These are phyloP conservation scores for Genyomyrus donnyi DNA, from an alignment of 2,113 vertebrate genomes.

Conservation along the genomic window DNA sequence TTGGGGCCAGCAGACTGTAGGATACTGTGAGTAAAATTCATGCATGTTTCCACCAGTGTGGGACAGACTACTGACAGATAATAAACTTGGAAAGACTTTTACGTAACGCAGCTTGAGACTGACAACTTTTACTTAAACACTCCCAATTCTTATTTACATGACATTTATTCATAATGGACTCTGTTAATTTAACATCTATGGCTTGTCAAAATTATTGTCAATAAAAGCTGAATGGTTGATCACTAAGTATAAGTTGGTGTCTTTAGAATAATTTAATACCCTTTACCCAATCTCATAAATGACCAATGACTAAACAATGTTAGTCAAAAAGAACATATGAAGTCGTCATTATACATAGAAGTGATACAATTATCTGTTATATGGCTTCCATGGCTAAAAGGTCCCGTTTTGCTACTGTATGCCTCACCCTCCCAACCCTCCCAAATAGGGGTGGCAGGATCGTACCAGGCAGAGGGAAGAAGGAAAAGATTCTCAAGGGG, in stretches of 20 bases:
- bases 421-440: background rate
- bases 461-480: slow-evolving; percentile 74
- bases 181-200: background rate
- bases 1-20: background rate
- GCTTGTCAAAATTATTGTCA: background rate
- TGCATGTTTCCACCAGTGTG: background rate
- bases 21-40: background rate
- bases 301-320: background rate
- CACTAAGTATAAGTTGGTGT: background rate
- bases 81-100: background rate
- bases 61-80: background rate
- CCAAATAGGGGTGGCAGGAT: background rate
- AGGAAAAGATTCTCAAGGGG: slow-evolving; percentile 91
- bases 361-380: background rate
- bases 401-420: background rate
- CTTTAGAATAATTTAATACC: background rate
- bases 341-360: background rate
- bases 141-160: background rate
- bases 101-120: background rate
- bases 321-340: background rate
- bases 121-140: background rate
- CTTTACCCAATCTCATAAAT: background rate
- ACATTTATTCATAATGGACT: background rate
- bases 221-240: background rate
- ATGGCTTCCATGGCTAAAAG: background rate